phyloP scores from a whole-genome alignment of 2,797 vertebrate species.

The Channallabes apus region DNA sequence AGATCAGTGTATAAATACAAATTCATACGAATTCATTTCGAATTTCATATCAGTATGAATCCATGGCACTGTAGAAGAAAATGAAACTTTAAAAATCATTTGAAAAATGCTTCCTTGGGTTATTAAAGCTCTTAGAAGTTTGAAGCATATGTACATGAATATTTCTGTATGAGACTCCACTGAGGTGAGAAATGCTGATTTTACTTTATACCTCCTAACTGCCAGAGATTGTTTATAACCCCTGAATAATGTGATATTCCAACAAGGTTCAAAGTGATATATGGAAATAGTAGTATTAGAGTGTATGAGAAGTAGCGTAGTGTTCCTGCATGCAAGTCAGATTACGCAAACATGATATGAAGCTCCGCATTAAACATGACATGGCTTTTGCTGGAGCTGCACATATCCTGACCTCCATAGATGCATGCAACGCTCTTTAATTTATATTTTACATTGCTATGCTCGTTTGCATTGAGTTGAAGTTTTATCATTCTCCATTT shows the following conservation, averaged over 20 bases:
- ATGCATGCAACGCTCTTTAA: background rate
- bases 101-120: background rate
- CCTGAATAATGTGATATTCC: background rate
- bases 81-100: background rate
- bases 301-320: no score
- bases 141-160: conserved; percentile 26
- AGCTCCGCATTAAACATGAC: background rate
- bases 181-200: conserved; percentile 3
- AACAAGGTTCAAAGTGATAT: background rate
- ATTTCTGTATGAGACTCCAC: background rate
- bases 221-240: background rate
- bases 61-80: background rate
- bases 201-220: background rate
- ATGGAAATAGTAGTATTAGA: background rate
- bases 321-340: background rate
- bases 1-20: conserved; percentile 5
- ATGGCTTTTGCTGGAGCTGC: background rate
- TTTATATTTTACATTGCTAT: background rate
- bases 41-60: background rate
- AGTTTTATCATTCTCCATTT: background rate
- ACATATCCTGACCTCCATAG: background rate
- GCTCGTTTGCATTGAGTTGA: background rate
- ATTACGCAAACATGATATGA: background rate
- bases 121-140: conserved; percentile 9
- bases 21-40: background rate